A percentile compares a stretch with the other conserved stretches of the same genome.
phyloP scores from a whole-genome alignment of 2,888 invertebrate genomes.

The Synanthedon tipuliformis region DNA sequence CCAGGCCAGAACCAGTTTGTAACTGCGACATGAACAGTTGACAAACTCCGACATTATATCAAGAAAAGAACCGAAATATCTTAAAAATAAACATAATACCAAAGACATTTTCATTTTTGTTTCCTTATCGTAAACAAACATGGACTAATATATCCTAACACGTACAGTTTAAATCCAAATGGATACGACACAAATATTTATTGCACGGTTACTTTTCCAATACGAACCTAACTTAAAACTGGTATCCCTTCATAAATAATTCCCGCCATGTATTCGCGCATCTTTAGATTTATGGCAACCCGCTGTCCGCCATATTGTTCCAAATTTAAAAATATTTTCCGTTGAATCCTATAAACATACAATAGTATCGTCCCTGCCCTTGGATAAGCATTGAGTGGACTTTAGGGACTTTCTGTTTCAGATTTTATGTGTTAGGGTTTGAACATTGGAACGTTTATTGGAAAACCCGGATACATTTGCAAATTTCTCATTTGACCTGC shows the following conservation, averaged over 20 bases:
- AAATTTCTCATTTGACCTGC: too few relatives aligned
- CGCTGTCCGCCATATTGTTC: conserved; percentile 63
- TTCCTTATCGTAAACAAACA: too few relatives aligned
- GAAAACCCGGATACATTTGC: conserved; percentile 1
- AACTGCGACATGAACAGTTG: too few relatives aligned
- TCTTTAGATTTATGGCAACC: conserved; percentile 63
- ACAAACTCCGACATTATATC: too few relatives aligned
- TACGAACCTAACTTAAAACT: conserved; percentile 32
- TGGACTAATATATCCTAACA: background rate
- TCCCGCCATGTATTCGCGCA: conserved; percentile 55
- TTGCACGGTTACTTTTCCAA: conserved; percentile 26
- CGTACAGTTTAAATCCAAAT: conserved; percentile 3
- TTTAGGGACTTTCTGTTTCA: conserved; percentile 29
- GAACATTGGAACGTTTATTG: conserved; percentile 20
- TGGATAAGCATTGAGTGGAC: conserved; percentile 30
- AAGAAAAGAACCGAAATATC: too few relatives aligned
- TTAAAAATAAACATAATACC: too few relatives aligned
- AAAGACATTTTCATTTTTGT: too few relatives aligned
- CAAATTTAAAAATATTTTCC: conserved; percentile 61
- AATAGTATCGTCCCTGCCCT: conserved; percentile 23
- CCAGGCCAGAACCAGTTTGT: too few relatives aligned
- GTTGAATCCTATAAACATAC: conserved; percentile 27
- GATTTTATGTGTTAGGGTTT: conserved; percentile 31
- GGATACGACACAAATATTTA: conserved; percentile 3
- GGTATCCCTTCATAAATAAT: conserved; percentile 59